These are phyloP conservation scores for Syrista parreyssii DNA, from an alignment of 2,888 invertebrate species.

Conservation along the genomic window DNA sequence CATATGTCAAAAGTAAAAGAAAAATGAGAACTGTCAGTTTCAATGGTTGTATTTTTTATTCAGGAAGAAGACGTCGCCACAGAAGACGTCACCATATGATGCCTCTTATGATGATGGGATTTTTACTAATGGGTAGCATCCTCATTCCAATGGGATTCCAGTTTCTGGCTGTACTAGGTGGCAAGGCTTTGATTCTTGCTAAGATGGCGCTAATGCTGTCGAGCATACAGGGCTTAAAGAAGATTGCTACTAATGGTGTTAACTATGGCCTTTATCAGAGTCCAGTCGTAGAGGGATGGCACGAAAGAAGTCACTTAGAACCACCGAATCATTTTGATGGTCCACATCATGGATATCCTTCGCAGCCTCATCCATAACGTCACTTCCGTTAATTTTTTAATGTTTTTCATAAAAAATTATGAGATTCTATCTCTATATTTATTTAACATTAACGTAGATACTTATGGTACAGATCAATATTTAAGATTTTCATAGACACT, in stretches of 20 bases:
- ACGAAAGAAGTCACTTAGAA: conserved; percentile 59
- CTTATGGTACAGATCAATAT: conserved; percentile 18
- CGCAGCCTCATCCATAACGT: conserved; percentile 24
- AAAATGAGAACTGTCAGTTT: background rate
- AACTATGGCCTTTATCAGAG: conserved; percentile 81
- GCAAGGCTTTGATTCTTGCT: conserved; percentile 82
- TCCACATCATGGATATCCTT: conserved; percentile 34
- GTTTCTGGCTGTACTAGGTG: conserved; percentile 83
- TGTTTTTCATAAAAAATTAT: background rate
- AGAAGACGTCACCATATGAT: conserved; percentile 76
- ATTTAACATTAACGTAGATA: conserved; percentile 19
- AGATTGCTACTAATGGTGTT: conserved; percentile 78
- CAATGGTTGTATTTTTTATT: background rate
- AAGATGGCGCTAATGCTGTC: conserved; percentile 85
- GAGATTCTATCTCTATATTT: conserved; percentile 21
- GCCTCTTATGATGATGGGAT: conserved; percentile 83
- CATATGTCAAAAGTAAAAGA: background rate
- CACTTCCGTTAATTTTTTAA: conserved; percentile 9
- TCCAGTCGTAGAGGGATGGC: conserved; percentile 64
- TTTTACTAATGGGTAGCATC: conserved; percentile 81
- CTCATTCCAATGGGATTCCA: conserved; percentile 87
- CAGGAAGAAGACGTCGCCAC: conserved; percentile 67
- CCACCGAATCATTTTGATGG: conserved; percentile 48
- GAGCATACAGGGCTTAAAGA: conserved; percentile 83
- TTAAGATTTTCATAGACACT: background rate